Evolutionary conservation across 2,113 vertebrate species (phyloP), one percentile per base, ranked within the genome.

Genomic region (Misgurnus anguillicaudatus): DNA sequence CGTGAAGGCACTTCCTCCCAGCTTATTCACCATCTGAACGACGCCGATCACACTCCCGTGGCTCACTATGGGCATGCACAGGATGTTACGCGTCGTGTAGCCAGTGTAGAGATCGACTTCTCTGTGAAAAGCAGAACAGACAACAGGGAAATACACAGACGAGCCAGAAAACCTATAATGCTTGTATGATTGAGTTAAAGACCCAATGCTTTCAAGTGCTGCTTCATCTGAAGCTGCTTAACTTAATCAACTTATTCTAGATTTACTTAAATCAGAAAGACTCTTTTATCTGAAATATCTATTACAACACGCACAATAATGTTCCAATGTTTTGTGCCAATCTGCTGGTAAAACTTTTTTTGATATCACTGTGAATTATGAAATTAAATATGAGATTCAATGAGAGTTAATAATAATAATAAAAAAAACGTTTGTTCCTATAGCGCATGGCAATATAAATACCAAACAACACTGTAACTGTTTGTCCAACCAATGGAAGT

Each of bases 51-150:
- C 96, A 7, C 91, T 95, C 78, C 98, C 98, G 16, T 96, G 94
- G 90, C 96, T 99, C 84, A 99, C 97, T 78, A 99, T 99, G 85
- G 98, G 98, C 98, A 99, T 99, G 89, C 98, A 99, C 89, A 99
- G 91, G 86, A 99, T 98, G 85, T 98, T 99, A 79, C 96, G 94
- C 0, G 98, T 99, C 80, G 97, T 99, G 89, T 99, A 99, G 85
- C 98, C 98, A 8, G 98, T 99, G 91, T 99, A 99, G 78, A 98
- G 88, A 89, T 99, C 98, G 88, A 99, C 96, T 85, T 99, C 98
- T 89, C 98, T 99, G 91, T 3, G 62, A n/a, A 57, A 39, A 48
- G 45, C 67, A 11, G 4, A 11, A 53, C n/a, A 47, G 11, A 70
- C 3, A 9, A 7, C 5, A 73, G 47, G 45, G 14, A 51, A 39